A percentile compares a stretch with the other conserved stretches of the same genome.
Evolutionary conservation across 2,797 vertebrate species (phyloP).

Genomic region (Gastrophryne carolinensis): DNA sequence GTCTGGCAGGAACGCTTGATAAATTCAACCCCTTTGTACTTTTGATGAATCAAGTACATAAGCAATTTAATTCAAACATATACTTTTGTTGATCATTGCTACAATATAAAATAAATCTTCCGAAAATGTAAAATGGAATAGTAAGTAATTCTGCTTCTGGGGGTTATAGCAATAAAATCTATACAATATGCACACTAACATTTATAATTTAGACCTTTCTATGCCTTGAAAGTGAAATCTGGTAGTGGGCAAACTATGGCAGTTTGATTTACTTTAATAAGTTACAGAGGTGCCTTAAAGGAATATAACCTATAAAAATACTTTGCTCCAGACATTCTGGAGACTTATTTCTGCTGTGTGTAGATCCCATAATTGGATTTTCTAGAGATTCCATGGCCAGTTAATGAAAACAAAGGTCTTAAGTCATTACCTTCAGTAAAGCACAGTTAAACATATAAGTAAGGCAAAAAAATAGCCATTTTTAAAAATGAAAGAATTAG

Average conservation of each 20-base stretch:
- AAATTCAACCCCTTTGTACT: too few relatives aligned
- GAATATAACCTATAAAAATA: not conserved
- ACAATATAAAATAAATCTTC: too few relatives aligned
- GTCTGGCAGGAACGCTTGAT: too few relatives aligned
- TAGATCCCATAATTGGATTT: slow-evolving; percentile 10
- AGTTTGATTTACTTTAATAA: slow-evolving; percentile 24
- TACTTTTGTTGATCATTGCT: too few relatives aligned
- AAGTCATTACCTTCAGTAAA: not conserved
- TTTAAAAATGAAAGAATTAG: too few relatives aligned
- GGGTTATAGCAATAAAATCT: too few relatives aligned
- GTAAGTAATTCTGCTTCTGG: too few relatives aligned
- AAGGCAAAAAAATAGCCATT: too few relatives aligned
- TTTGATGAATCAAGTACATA: too few relatives aligned
- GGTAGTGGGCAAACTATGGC: not conserved
- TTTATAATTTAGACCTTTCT: not conserved
- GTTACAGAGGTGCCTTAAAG: slow-evolving; percentile 30
- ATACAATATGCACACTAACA: too few relatives aligned
- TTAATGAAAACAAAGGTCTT: not conserved
- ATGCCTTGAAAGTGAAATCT: not conserved
- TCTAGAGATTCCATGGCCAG: slow-evolving; percentile 2
- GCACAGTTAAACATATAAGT: not conserved
- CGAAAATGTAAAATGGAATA: too few relatives aligned
- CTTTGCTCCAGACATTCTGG: slow-evolving; percentile 19
- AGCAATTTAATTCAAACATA: too few relatives aligned
- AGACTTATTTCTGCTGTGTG: slow-evolving; percentile 10